phyloP scores from a whole-genome alignment of 1,140 invertebrate genomes.

The Gonatopus flavifemur region DNA sequence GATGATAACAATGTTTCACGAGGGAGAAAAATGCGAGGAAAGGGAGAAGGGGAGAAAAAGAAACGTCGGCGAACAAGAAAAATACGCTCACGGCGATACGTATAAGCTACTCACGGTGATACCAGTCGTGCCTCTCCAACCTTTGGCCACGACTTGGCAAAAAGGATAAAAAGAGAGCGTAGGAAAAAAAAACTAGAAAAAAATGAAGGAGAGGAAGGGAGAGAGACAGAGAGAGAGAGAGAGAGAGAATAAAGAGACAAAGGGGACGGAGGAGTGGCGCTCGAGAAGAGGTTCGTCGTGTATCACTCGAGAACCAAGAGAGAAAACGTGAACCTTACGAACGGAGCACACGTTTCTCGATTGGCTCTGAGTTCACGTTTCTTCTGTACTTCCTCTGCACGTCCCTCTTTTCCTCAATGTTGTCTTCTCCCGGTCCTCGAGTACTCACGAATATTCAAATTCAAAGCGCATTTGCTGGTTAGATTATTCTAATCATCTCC shows the following conservation, averaged over 20 bases:
- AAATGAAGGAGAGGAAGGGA: constrained; percentile 8
- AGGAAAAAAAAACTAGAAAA: constrained; percentile 4
- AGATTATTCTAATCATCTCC: too few species aligned
- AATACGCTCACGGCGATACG: constrained; percentile 9
- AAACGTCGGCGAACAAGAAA: background rate
- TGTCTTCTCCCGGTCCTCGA: too few species aligned
- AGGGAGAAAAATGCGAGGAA: background rate
- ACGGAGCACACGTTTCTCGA: too few species aligned
- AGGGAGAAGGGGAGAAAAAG: background rate
- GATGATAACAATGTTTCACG: too few species aligned
- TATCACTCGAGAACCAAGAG: constrained; percentile 1
- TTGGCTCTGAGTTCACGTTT: too few species aligned
- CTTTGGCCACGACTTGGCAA: background rate
- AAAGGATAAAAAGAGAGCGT: background rate
- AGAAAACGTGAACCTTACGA: background rate
- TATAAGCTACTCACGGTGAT: constrained; percentile 31
- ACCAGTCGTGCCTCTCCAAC: constrained; percentile 10
- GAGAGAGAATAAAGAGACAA: constrained; percentile 6
- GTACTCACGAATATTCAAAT: too few species aligned
- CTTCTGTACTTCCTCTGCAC: too few species aligned
- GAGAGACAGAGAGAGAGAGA: constrained; percentile 5
- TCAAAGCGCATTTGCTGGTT: too few species aligned
- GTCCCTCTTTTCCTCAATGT: too few species aligned
- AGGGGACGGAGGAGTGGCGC: constrained; percentile 3
- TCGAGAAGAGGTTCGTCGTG: constrained; percentile 25